Percentiles rank a stretch among this genome's conserved stretches.
phyloP scores from a whole-genome alignment of 2,113 vertebrate genomes.

The Narcine bancroftii region DNA sequence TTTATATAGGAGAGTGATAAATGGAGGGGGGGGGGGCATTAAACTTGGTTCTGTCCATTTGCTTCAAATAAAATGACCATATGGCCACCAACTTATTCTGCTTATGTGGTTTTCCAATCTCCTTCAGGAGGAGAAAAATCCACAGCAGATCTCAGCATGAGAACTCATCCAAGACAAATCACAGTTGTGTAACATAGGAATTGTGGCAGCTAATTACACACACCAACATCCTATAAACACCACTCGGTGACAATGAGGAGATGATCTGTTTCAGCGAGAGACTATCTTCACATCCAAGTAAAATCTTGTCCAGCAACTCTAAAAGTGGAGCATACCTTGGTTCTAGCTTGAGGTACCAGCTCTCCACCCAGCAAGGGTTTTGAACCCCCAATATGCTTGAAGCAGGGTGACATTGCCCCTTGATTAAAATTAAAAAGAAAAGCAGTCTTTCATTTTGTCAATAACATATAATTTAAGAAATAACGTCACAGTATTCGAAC shows the following conservation, averaged over 20 bases:
- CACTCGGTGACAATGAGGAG: neutral
- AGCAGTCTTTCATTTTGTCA: neutral
- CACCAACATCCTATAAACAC: neutral
- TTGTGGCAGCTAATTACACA: neutral
- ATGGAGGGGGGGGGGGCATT: neutral
- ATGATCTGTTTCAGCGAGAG: neutral
- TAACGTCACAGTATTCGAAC: too few relatives aligned
- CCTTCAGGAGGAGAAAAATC: neutral
- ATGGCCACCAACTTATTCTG: neutral
- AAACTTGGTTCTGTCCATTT: neutral
- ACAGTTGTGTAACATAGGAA: neutral
- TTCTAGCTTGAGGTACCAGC: neutral
- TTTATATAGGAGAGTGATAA: neutral
- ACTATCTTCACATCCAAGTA: neutral
- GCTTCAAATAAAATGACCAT: neutral
- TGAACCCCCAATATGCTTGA: neutral
- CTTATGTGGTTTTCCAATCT: neutral
- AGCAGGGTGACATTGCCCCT: neutral
- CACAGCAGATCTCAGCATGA: neutral
- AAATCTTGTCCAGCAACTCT: neutral
- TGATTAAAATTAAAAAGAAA: neutral
- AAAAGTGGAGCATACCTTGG: neutral
- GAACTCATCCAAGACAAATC: neutral
- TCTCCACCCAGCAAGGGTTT: neutral
- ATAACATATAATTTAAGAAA: too few relatives aligned